Conservation (phyloP, 2,797 vertebrate species). For the Holocentrus rufus region DNA sequence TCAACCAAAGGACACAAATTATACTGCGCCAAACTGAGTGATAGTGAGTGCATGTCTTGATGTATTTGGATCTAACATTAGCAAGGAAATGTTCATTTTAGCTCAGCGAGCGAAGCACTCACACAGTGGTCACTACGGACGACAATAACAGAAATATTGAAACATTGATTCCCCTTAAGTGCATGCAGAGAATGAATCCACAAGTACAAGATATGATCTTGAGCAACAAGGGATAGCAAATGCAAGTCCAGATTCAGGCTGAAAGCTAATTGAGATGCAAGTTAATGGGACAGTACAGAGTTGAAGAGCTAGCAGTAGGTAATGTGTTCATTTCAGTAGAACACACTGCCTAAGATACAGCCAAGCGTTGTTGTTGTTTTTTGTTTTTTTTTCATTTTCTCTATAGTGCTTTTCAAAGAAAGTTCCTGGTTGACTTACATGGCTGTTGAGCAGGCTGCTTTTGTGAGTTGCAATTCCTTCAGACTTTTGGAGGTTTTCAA, state of each 20-base stretch:
- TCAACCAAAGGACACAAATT: slow-evolving; percentile 19
- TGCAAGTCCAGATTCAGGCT: slow-evolving; percentile 43
- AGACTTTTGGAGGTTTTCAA: slow-evolving; percentile 99
- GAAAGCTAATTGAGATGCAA: slow-evolving; percentile 29
- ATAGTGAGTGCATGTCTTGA: slow-evolving; percentile 13
- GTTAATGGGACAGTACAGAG: slow-evolving; percentile 49
- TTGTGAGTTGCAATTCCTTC: slow-evolving; percentile 99
- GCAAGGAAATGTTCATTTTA: not conserved
- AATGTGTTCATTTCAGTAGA: slow-evolving; percentile 47
- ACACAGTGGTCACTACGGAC: not conserved
- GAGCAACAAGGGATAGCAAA: slow-evolving; percentile 51
- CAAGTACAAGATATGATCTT: slow-evolving; percentile 17
- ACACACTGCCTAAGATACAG: slow-evolving; percentile 58
- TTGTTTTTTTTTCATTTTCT: slow-evolving; percentile 28
- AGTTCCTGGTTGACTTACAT: slow-evolving; percentile 93
- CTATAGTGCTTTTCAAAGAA: slow-evolving; percentile 66
- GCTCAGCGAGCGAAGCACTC: not conserved
- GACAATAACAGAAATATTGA: slow-evolving; percentile 12
- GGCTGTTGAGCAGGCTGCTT: slow-evolving; percentile 99
- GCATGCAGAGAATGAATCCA: slow-evolving; percentile 47
- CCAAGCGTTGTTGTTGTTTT: no score
- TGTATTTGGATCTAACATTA: slow-evolving; percentile 10
- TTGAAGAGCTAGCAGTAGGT: slow-evolving; percentile 50
- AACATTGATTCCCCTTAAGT: slow-evolving; percentile 25
- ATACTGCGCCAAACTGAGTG: slow-evolving; percentile 8